These are phyloP conservation scores for Catharus bicknelli DNA, from an alignment of 2,113 vertebrate species.

Conservation along the genomic window DNA sequence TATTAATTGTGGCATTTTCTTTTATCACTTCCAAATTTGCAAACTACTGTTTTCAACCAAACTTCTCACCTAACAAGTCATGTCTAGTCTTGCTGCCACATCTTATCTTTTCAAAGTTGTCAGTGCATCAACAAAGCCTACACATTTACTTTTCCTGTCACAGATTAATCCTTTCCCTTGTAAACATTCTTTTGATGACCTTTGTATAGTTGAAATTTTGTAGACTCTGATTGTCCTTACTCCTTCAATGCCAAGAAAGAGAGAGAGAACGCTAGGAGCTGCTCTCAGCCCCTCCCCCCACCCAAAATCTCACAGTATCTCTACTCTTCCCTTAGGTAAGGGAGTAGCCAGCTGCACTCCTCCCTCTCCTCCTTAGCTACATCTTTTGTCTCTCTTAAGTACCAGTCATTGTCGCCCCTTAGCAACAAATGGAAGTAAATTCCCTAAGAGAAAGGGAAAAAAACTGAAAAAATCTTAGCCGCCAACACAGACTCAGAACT, in stretches of 20 bases:
- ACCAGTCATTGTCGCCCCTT: background rate
- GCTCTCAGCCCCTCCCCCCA: rapidly evolving
- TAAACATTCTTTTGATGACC: background rate
- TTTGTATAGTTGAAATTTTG: background rate
- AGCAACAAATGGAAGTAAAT: background rate
- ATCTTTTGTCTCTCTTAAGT: background rate
- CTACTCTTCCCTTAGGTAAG: background rate
- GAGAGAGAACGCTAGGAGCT: too few species aligned
- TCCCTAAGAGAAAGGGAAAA: background rate
- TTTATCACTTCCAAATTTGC: background rate
- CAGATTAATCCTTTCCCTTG: background rate
- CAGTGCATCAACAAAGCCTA: background rate
- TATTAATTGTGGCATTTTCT: background rate
- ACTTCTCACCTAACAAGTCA: background rate
- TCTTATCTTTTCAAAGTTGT: background rate
- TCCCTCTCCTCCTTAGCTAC: background rate
- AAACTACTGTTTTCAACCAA: background rate
- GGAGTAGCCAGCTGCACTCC: background rate
- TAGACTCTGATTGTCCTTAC: background rate
- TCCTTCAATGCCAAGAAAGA: too few species aligned
- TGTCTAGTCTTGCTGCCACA: rapidly evolving
- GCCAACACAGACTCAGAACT: background rate
- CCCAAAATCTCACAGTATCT: background rate
- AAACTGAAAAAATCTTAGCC: background rate
- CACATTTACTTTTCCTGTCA: background rate